Base-by-base conservation (phyloP, 2,888 invertebrate genomes). In the Antheraea yamamai region DNA sequence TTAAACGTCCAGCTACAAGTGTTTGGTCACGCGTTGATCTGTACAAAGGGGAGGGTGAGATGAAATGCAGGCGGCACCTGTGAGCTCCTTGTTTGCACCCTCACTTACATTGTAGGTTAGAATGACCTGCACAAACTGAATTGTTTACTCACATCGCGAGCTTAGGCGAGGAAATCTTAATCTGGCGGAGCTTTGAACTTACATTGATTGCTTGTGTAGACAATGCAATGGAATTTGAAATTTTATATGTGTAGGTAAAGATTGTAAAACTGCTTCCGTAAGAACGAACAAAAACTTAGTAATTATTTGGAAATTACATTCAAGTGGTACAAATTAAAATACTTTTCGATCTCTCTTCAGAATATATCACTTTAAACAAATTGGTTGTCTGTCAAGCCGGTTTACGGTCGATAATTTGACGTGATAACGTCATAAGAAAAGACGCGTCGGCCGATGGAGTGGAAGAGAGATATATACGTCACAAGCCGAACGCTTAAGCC, bases 121-220 rank as follows among this genome's bases (percentile, higher is more conserved):
- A 94, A 94, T 85, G 88, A 88, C 86, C 78, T 89, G 87, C 86
- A 92, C 91, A 92, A 89, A 93, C 93, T 81, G 79, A 79, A 85
- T 83, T 91, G 91, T 92, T 91, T 91, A 86, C 84, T 81, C 82
- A 84, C 86, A 87, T 85, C 88, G 87, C 84, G 84, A 83, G 85
- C 81, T 80, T 79, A 88, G 90, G 90, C 90, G 92, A 90, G 91
- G 91, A 92, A 92, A 89, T 91, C 90, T 91, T 93, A 92, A 93
- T 92, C 89, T 87, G 83, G 81, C 86, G 85, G 87, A 81, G 81
- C 83, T 88, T 88, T 88, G 85, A 87, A 86, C 85, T 84, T 80
- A 80, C 76, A 82, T 80, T 83, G 79, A 82, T 83, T 81, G 80
- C 81, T 81, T 79, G 78, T 74, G 79, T 82, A 78, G 81, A 83